Percentiles rank a stretch among this genome's conserved stretches.
Conservation (phyloP, 2,888 invertebrate genomes). For the Catocala nupta region DNA sequence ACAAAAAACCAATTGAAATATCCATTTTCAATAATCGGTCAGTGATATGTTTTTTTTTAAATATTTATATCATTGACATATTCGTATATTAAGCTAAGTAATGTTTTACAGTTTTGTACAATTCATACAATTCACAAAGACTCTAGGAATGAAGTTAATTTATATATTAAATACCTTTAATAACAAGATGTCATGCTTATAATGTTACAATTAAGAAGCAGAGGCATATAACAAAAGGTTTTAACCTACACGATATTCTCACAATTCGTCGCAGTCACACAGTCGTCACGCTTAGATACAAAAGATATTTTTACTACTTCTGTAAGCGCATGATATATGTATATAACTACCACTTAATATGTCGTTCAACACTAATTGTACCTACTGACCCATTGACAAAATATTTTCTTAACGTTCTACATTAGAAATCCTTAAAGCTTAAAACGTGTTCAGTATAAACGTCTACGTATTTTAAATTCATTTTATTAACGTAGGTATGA, state of each 20-base stretch:
- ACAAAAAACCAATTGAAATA: no score
- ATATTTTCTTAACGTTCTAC: no score
- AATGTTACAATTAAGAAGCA: constrained; percentile 28
- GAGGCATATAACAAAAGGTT: constrained; percentile 36
- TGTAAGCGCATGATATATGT: neutral
- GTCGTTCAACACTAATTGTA: no score
- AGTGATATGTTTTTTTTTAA: no score
- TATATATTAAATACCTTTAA: constrained; percentile 15
- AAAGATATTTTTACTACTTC: neutral
- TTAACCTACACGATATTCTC: constrained; percentile 24
- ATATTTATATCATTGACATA: no score
- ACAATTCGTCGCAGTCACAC: constrained; percentile 37
- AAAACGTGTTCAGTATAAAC: no score
- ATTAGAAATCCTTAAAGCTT: no score
- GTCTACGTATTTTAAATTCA: no score
- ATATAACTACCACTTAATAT: no score
- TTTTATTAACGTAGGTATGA: neutral
- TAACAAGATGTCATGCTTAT: constrained; percentile 27
- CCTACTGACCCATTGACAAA: no score
- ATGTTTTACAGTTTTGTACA: neutral
- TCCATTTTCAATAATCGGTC: no score
- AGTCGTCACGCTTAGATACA: neutral
- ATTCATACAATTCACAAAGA: constrained; percentile 13
- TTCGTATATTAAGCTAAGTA: no score
- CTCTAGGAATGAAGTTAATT: constrained; percentile 23